A percentile compares a stretch with the other conserved stretches of the same genome.
These are phyloP conservation scores for Cataglyphis altisquamis DNA, from an alignment of 2,888 invertebrate genomes.

Conservation along the genomic window DNA sequence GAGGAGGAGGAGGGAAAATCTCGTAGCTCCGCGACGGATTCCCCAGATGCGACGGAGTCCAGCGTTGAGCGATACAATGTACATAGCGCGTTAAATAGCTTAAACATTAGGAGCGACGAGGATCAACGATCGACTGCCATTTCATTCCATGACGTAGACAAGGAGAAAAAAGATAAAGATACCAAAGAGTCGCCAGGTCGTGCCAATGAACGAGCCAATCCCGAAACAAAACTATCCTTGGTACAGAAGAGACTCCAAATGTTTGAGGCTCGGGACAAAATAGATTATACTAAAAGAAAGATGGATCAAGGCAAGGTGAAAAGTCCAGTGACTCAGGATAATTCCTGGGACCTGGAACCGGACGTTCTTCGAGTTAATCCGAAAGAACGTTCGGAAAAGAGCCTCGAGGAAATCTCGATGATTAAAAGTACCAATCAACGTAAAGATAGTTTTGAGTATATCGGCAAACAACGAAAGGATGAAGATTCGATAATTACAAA, in stretches of 20 bases:
- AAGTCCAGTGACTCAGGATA: constrained; percentile 18
- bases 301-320: background rate
- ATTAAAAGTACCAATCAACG: constrained; percentile 16
- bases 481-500: background rate
- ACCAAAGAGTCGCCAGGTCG: constrained; percentile 79
- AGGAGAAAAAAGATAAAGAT: constrained; percentile 70
- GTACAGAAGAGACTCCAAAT: constrained; percentile 80
- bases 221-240: constrained; percentile 72
- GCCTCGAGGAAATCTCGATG: constrained; percentile 10
- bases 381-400: constrained; percentile 20
- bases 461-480: constrained; percentile 15
- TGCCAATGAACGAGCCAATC: constrained; percentile 60
- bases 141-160: constrained; percentile 75
- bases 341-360: constrained; percentile 25
- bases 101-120: constrained; percentile 60
- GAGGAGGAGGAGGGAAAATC: constrained; percentile 40
- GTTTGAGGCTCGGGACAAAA: constrained; percentile 74
- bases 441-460: constrained; percentile 16
- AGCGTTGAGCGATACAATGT: constrained; percentile 28
- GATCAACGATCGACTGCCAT: constrained; percentile 74
- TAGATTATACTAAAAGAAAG: constrained; percentile 3
- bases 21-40: constrained; percentile 17
- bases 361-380: constrained; percentile 29
- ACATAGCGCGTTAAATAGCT: constrained; percentile 62
- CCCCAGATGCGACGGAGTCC: constrained; percentile 7